Conservation (phyloP, 2,113 vertebrate genomes). For the Setophaga kirtlandii region DNA sequence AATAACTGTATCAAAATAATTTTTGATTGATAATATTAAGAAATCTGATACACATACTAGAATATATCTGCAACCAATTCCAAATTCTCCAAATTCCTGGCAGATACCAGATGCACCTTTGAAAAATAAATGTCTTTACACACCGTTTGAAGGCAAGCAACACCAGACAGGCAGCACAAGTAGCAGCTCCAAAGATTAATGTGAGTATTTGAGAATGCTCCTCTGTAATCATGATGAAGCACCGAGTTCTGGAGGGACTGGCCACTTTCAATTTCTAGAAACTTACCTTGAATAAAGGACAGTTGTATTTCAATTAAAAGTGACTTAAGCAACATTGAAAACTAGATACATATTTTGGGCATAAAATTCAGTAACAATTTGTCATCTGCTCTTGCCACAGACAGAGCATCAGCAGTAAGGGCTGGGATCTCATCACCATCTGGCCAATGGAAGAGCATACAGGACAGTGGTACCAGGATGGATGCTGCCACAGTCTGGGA, state of each 20-base stretch:
- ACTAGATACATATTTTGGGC: not conserved
- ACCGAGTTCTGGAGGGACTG: not conserved
- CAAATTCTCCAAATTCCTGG: not conserved
- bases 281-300: not conserved
- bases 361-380: not conserved
- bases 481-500: not conserved
- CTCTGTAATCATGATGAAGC: not conserved
- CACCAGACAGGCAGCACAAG: not conserved
- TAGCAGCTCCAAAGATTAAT: not conserved
- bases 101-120: not conserved
- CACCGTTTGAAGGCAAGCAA: not conserved
- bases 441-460: fast-evolving
- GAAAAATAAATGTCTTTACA: not conserved
- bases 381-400: not conserved
- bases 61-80: not conserved
- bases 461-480: not conserved
- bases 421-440: not conserved
- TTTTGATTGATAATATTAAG: not conserved
- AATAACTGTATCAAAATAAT: not conserved
- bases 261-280: not conserved
- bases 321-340: not conserved
- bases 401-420: not conserved
- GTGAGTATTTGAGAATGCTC: not conserved
- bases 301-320: not conserved
- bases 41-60: not conserved